A percentile compares a stretch with the other conserved stretches of the same genome.
These are phyloP conservation scores for Ylistrum balloti DNA, from an alignment of 1,140 invertebrate species.

Conservation along the genomic window DNA sequence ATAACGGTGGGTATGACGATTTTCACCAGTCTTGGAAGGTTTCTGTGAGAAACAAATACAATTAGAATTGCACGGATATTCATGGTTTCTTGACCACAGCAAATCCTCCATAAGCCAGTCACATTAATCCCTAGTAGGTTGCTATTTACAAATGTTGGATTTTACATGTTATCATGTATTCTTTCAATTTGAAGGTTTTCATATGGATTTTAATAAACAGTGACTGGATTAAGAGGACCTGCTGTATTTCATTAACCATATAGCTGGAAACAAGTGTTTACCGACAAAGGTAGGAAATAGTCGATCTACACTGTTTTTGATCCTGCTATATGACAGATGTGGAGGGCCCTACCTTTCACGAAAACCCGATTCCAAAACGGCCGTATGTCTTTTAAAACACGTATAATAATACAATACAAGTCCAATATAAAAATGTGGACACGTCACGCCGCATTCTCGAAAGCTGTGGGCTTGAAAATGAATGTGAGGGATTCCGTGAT, in stretches of 20 bases:
- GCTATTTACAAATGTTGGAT: neutral
- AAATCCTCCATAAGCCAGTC: neutral
- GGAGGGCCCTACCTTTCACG: neutral
- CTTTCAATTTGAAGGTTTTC: too few relatives aligned
- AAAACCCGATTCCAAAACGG: neutral
- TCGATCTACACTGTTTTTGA: neutral
- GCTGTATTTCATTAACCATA: neutral
- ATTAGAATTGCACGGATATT: neutral
- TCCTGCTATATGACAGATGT: neutral
- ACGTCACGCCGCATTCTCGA: neutral
- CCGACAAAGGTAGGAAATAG: neutral
- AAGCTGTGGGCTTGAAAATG: neutral
- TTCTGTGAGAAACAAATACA: conserved; percentile 72
- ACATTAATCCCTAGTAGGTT: neutral
- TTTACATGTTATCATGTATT: too few relatives aligned
- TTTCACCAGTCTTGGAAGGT: conserved; percentile 82
- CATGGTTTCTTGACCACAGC: neutral
- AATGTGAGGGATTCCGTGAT: neutral
- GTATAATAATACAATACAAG: neutral
- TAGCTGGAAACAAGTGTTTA: neutral
- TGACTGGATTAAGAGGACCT: neutral
- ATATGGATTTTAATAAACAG: too few relatives aligned
- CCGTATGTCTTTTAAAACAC: neutral
- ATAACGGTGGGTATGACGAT: conserved; percentile 82
- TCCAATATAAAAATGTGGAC: neutral